Conservation (phyloP, 2,113 vertebrate genomes). For the Xenopus borealis region DNA sequence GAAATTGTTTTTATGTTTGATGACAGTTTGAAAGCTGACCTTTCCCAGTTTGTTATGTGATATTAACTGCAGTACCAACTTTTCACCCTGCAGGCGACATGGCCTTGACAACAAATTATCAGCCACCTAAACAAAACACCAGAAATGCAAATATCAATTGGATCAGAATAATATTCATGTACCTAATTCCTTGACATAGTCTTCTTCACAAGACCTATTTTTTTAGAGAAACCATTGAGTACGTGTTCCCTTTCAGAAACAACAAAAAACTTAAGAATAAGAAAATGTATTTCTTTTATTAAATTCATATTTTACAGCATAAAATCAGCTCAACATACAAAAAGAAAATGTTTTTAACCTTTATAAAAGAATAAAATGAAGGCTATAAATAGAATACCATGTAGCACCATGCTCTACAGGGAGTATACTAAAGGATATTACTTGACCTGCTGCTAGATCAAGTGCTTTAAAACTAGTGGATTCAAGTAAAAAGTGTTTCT, state of each 20-base stretch:
- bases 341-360: not conserved
- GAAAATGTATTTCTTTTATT: no score
- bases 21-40: conserved; percentile 46
- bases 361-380: not conserved
- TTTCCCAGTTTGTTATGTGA: conserved; percentile 46
- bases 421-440: not conserved
- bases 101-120: conserved; percentile 20
- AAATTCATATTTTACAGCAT: conserved; percentile 23
- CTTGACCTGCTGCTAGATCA: not conserved
- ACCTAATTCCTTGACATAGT: conserved; percentile 7
- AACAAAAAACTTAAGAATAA: no score
- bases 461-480: not conserved
- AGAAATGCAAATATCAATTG: conserved; percentile 67
- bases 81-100: conserved; percentile 53
- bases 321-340: conserved; percentile 40
- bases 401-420: not conserved
- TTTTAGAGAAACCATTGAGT: no score
- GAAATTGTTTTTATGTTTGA: conserved; percentile 24
- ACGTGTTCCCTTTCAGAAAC: no score
- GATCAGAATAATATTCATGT: conserved; percentile 58
- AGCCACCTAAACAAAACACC: conserved; percentile 47
- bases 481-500: not conserved
- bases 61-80: conserved; percentile 50
- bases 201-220: no score
- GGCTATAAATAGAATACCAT: not conserved